Evolutionary conservation across 2,888 invertebrate genomes (phyloP).

Genomic region (Neria commutata): DNA sequence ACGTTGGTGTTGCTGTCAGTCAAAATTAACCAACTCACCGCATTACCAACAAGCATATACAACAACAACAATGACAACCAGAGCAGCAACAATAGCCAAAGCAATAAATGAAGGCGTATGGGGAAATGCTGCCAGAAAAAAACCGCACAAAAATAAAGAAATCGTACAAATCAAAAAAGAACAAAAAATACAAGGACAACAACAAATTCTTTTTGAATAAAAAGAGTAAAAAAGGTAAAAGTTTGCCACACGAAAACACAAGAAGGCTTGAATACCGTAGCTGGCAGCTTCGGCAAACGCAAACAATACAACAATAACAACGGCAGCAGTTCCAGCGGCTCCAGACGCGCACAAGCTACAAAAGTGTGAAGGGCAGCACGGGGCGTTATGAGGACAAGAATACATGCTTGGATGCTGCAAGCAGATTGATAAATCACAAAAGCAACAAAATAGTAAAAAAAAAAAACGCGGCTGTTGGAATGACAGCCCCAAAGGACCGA

Average conservation of each 20-base stretch:
- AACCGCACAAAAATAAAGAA: background rate
- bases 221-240: no score
- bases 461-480: no score
- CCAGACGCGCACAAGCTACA: background rate
- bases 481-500: no score
- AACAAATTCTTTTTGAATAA: no score
- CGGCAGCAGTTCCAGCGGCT: background rate
- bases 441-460: no score
- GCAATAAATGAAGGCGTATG: background rate
- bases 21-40: background rate
- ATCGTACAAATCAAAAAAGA: background rate
- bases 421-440: background rate
- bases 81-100: no score
- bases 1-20: slow-evolving; percentile 2
- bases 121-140: background rate
- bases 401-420: no score
- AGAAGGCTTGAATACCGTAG: background rate
- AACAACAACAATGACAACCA: no score
- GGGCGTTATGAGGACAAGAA: background rate
- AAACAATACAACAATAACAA: background rate
- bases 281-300: background rate
- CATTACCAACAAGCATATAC: background rate
- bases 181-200: no score
- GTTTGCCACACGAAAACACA: background rate
- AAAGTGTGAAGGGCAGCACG: background rate